Evolutionary conservation across 2,797 vertebrate species (phyloP).

Genomic region (Picus viridis): DNA sequence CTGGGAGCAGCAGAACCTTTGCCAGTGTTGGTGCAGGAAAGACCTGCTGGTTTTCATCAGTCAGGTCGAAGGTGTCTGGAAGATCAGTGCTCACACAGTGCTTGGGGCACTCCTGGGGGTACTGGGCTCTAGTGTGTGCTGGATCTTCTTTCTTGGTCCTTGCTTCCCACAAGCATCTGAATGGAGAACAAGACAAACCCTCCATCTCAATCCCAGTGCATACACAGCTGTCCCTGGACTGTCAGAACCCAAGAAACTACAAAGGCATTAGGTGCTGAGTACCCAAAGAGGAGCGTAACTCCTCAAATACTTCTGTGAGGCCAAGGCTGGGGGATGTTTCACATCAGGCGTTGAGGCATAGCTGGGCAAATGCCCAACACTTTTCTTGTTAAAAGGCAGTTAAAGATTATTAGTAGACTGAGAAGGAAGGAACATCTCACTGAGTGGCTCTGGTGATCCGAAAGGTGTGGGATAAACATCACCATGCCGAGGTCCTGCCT

Average conservation of each 20-base stretch:
- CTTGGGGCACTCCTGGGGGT: not conserved
- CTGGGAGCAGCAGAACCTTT: not conserved
- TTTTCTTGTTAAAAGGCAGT: not conserved
- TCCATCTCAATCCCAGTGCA: slow-evolving; percentile 20
- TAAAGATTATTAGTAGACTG: not conserved
- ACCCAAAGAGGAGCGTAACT: not conserved
- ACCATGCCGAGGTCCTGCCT: not conserved
- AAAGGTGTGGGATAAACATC: not conserved
- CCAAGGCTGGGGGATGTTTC: not conserved
- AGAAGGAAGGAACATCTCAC: not conserved
- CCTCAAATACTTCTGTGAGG: not conserved
- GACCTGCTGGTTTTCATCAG: not conserved
- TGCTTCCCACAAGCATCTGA: not conserved
- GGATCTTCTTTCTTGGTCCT: not conserved
- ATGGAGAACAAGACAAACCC: not conserved
- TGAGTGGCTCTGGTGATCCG: not conserved
- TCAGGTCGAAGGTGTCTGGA: not conserved
- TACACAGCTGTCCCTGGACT: slow-evolving; percentile 23
- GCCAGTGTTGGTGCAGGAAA: not conserved
- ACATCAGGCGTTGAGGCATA: not conserved
- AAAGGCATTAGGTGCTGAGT: not conserved
- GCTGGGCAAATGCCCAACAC: not conserved
- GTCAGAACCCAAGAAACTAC: slow-evolving; percentile 13
- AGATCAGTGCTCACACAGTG: not conserved
- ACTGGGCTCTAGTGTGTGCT: not conserved